Evolutionary conservation across 2,113 vertebrate species (phyloP).

Genomic region (Laterallus jamaicensis): DNA sequence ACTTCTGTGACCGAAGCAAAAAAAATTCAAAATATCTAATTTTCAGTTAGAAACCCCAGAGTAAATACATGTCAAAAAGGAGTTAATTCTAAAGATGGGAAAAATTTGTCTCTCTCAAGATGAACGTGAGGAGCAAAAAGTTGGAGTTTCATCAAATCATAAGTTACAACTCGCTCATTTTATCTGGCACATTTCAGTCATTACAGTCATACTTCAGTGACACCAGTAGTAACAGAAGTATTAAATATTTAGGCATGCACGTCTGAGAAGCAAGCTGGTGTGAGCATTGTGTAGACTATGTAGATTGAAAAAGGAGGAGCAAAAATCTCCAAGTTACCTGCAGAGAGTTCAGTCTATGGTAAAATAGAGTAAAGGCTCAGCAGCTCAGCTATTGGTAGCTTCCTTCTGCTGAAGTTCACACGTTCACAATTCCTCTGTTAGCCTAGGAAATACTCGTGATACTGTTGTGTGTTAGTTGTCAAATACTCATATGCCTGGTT

Average conservation of each 20-base stretch:
- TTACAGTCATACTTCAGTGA: not conserved
- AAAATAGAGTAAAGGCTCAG: not conserved
- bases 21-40: not conserved
- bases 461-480: not conserved
- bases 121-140: not conserved
- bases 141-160: not conserved
- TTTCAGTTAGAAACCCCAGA: not conserved
- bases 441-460: not conserved
- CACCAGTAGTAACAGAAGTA: not conserved
- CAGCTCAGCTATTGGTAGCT: not conserved
- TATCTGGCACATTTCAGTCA: not conserved
- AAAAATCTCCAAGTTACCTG: not conserved
- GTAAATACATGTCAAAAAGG: not conserved
- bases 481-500: not conserved
- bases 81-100: not conserved
- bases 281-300: not conserved
- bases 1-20: not conserved
- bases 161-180: not conserved
- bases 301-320: not conserved
- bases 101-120: not conserved
- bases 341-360: not conserved
- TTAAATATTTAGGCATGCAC: not conserved
- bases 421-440: not conserved
- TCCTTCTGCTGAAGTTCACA: not conserved
- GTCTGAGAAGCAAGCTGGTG: not conserved